These are phyloP conservation scores for Mantis religiosa DNA, from an alignment of 2,888 invertebrate genomes.

Conservation along the genomic window DNA sequence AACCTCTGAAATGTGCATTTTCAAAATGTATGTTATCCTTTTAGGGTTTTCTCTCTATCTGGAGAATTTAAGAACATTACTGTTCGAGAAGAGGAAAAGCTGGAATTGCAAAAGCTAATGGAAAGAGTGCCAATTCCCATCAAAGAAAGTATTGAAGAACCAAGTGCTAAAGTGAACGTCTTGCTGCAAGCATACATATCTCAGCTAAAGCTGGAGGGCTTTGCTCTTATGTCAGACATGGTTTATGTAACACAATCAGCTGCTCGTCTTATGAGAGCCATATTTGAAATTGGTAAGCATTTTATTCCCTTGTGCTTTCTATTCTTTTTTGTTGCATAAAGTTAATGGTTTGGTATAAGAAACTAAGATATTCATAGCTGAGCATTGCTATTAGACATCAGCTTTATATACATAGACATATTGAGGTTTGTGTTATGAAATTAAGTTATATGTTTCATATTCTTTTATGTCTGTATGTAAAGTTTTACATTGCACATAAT, in stretches of 20 bases:
- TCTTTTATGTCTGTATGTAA: too few relatives aligned
- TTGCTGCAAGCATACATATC: slow-evolving; percentile 96
- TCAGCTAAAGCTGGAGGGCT: slow-evolving; percentile 95
- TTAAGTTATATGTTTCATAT: too few relatives aligned
- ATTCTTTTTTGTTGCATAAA: background rate
- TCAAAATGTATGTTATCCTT: background rate
- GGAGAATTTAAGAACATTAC: slow-evolving; percentile 91
- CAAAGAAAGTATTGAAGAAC: slow-evolving; percentile 97
- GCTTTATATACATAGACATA: too few relatives aligned
- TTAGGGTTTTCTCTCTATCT: slow-evolving; percentile 92
- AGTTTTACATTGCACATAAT: too few relatives aligned
- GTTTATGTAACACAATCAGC: slow-evolving; percentile 98
- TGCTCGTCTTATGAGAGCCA: slow-evolving; percentile 87
- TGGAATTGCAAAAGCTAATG: slow-evolving; percentile 94
- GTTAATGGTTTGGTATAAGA: background rate
- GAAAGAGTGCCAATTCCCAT: slow-evolving; percentile 96
- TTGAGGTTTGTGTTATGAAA: too few relatives aligned
- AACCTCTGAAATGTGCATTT: too few relatives aligned
- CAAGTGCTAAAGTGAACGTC: slow-evolving; percentile 94
- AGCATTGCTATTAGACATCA: too few relatives aligned
- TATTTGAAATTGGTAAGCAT: slow-evolving; percentile 77
- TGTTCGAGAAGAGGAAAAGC: slow-evolving; percentile 93
- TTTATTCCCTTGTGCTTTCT: background rate
- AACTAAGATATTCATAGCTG: too few relatives aligned
- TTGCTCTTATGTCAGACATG: slow-evolving; percentile 99